Evolutionary conservation across 2,113 vertebrate species (phyloP), one percentile per base, ranked within the genome.

Genomic region (Penelope pileata): DNA sequence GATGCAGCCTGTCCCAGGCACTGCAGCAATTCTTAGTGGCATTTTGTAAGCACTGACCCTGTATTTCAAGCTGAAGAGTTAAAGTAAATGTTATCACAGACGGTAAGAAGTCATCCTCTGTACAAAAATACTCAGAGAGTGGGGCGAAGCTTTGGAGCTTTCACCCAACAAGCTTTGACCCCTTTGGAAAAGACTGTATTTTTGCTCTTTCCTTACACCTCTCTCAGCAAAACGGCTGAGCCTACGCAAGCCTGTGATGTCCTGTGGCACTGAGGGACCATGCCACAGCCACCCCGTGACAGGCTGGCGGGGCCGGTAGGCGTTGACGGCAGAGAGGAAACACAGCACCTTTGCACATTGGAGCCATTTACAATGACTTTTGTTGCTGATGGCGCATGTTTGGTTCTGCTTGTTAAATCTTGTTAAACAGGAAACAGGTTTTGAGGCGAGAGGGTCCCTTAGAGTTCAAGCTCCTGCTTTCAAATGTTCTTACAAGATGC

Each of bases 381-480:
- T 97, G 96, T 95, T 97, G 97, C 96, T 97, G 97, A 97, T 95
- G 95, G 86, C 16, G 73, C 96, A 90, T 89, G 96, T 98, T 98
- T 96, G 81, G 96, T 94, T 89, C 94, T 95, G 83, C 96, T 97
- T 97, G 96, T 97, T 96, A 97, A 97, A 96, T 97, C 98, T 98
- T 98, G 97, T 98, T 96, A 98, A 98, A 98, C 97, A 98, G 98
- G 98, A 98, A 98, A 96, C 98, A 98, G 97, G 96, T 98, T 98
- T 98, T 14, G 34, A 98, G 97, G 97, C 95, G 58, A 97, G 69
- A 92, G 96, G 98, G 97, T 98, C 97, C 89, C 84, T 72, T 85
- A 90, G 96, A 98, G 98, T 98, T 98, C 98, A 98, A 96, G 91
- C 96, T 97, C 92, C 95, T 1, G 89, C 96, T 96, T 97, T 96